Evolutionary conservation across 2,888 invertebrate genomes (phyloP), one percentile per base, ranked within the genome.

Genomic region (Caenorhabditis angaria): DNA sequence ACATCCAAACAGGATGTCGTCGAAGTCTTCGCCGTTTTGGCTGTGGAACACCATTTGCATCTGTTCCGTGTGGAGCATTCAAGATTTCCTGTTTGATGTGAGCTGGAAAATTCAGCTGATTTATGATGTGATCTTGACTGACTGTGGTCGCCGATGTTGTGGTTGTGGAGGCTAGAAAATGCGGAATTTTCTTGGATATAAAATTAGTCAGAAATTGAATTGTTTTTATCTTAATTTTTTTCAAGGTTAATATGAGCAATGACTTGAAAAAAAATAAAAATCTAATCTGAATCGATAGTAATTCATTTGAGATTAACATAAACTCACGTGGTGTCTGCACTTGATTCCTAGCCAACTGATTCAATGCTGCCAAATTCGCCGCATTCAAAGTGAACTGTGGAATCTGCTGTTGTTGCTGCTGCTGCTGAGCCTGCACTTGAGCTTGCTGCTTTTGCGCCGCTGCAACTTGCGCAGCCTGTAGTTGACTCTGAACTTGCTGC

Each of bases 1-100:
- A 85, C 66, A 81, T 80, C 85, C 85, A 85, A 8, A 85, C 85
- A 6, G 85, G 85, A 74, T 85, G 85, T 18, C 83, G 74, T 1
- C 83, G 64, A n/a, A 83, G 73, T 20, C 83, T 62, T 28, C 82
- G 70, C 29, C 83, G 61, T 60, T 83, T 84, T 50, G 82, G 82
- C 53, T 82, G 82, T 1, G 78, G 80, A 20, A 78, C 72, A 32
- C 78, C 82, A 61, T 76, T 73, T 50, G 77, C 69, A 53, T 79
- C 79, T 10, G 79, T 79, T 50, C 79, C 79, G 53, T 79, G 79
- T 25, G 79, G 79, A 25, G 79, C 79, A 29, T 63, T 71, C 59
- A 65, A 64, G 60, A 72, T 69, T 29, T 71, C 71, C 35, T 72
- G 63, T 48, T 76, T 76, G 55, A 72, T 70, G 35, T 69, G 76